phyloP scores from a whole-genome alignment of 2,797 vertebrate genomes.

The Argya squamiceps region DNA sequence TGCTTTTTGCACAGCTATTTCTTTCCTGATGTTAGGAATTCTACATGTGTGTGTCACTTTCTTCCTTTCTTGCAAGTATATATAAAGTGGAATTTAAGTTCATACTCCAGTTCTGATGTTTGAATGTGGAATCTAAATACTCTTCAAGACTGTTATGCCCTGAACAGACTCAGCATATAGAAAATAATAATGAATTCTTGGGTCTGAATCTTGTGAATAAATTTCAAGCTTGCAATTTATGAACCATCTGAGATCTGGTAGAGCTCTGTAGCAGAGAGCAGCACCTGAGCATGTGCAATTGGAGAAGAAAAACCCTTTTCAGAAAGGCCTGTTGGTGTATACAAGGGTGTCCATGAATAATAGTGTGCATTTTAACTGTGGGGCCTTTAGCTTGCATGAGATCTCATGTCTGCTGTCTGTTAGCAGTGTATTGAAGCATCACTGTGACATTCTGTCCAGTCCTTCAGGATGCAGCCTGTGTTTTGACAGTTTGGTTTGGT shows the following conservation, averaged over 20 bases:
- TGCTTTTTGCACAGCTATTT: not conserved
- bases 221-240: not conserved
- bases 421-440: not conserved
- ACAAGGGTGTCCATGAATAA: not conserved
- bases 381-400: not conserved
- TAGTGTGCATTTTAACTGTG: not conserved
- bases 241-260: not conserved
- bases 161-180: not conserved
- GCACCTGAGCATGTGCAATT: not conserved
- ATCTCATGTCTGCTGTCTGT: not conserved
- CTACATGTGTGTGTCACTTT: fast-evolving
- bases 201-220: not conserved
- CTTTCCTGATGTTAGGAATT: not conserved
- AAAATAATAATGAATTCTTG: not conserved
- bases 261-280: not conserved
- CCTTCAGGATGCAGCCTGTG: not conserved
- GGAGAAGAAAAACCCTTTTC: not conserved
- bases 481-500: not conserved
- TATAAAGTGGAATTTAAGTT: not conserved
- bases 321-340: not conserved
- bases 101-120: not conserved
- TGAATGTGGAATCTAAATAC: not conserved
- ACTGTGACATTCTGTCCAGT: not conserved
- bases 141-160: not conserved
- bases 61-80: not conserved